A percentile compares a stretch with the other conserved stretches of the same genome.
Conservation (phyloP, 2,797 vertebrate genomes). For the Oreortyx pictus region DNA sequence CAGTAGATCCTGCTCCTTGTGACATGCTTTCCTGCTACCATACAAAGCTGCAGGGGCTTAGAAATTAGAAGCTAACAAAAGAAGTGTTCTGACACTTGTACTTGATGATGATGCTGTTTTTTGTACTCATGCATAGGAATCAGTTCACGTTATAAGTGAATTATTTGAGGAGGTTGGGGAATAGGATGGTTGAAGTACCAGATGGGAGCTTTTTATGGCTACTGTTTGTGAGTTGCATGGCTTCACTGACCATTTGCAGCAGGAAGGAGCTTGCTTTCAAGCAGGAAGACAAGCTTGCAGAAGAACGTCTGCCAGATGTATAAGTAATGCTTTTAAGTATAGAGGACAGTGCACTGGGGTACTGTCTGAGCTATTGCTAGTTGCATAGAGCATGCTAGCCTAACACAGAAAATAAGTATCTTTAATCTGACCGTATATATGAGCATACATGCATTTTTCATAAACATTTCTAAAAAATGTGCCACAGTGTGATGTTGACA, state of each 20-base stretch:
- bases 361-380: neutral
- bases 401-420: neutral
- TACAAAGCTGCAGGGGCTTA: neutral
- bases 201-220: neutral
- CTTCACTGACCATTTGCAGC: neutral
- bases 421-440: neutral
- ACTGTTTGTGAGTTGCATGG: neutral
- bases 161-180: neutral
- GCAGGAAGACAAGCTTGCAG: neutral
- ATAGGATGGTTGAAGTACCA: neutral
- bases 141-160: neutral
- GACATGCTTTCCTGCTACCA: neutral
- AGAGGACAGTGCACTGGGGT: neutral
- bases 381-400: rapidly evolving
- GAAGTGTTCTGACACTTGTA: neutral
- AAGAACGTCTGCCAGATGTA: neutral
- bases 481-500: neutral
- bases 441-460: neutral
- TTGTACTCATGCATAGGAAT: neutral
- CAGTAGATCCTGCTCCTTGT: neutral
- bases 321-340: neutral
- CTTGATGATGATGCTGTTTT: neutral
- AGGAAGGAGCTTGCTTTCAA: neutral
- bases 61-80: neutral
- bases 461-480: neutral